phyloP scores from a whole-genome alignment of 2,797 vertebrate genomes.

The Emydoidea blandingii region DNA sequence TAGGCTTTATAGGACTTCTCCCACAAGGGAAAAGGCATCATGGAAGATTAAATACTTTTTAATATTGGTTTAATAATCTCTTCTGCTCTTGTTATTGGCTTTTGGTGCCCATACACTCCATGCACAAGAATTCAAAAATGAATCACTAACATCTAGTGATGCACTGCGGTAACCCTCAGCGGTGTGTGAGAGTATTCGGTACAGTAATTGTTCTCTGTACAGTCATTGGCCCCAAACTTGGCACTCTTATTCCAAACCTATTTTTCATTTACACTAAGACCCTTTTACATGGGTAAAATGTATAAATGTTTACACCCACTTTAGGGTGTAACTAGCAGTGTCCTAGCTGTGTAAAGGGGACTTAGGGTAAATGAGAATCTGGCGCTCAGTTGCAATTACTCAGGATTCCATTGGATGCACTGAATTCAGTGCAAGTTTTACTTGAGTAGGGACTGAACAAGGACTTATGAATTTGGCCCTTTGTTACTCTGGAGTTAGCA shows the following conservation, averaged over 20 bases:
- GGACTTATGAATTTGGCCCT: background rate
- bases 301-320: background rate
- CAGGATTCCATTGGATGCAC: background rate
- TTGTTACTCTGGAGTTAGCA: background rate
- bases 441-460: background rate
- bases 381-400: background rate
- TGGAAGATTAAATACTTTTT: background rate
- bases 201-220: background rate
- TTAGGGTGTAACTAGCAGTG: background rate
- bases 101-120: background rate
- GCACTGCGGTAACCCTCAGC: background rate
- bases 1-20: background rate
- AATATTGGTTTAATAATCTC: background rate
- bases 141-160: background rate
- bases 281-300: background rate
- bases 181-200: background rate
- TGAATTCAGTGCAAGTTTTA: background rate
- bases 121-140: background rate
- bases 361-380: background rate
- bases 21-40: background rate
- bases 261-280: background rate
- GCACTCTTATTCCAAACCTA: background rate
- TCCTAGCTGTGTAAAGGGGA: background rate
- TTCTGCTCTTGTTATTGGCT: background rate
- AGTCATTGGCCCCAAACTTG: background rate